These are phyloP conservation scores for Esox niger DNA, from an alignment of 2,113 vertebrate species.

Conservation along the genomic window DNA sequence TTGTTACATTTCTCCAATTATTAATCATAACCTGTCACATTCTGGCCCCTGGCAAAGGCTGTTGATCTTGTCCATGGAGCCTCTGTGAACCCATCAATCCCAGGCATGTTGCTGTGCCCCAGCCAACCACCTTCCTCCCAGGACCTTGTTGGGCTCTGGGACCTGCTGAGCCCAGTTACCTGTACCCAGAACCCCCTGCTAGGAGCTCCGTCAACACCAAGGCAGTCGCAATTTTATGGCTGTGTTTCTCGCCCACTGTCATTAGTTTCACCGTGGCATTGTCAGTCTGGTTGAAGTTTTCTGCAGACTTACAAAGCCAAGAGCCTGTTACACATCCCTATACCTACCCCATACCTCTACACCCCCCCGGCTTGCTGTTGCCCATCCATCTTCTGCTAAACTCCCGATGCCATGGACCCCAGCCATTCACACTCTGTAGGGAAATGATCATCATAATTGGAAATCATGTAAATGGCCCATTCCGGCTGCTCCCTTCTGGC, in stretches of 20 bases:
- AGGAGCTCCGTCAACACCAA: conserved; percentile 16
- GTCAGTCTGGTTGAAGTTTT: not conserved
- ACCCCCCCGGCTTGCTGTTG: conserved; percentile 15
- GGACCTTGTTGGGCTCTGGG: not conserved
- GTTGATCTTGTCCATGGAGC: conserved; percentile 14
- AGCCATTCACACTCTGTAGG: conserved; percentile 47
- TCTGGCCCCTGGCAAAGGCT: conserved; percentile 17
- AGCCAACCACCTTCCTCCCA: not conserved
- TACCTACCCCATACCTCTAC: conserved; percentile 29
- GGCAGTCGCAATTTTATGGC: not conserved
- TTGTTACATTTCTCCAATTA: conserved; percentile 10
- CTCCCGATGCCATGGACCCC: conserved; percentile 1
- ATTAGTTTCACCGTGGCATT: not conserved
- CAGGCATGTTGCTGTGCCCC: not conserved
- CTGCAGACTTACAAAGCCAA: not conserved
- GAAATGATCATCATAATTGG: conserved; percentile 54
- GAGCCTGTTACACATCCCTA: conserved; percentile 28
- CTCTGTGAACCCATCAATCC: not conserved
- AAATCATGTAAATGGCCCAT: conserved; percentile 52
- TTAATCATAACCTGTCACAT: conserved; percentile 12
- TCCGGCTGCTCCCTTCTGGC: conserved; percentile 17
- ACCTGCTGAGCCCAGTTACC: conserved; percentile 22
- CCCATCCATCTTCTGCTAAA: conserved; percentile 50
- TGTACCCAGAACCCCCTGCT: conserved; percentile 20
- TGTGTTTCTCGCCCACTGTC: not conserved